Conservation (phyloP, 2,888 invertebrate species). For the Drosophila quinaria region DNA sequence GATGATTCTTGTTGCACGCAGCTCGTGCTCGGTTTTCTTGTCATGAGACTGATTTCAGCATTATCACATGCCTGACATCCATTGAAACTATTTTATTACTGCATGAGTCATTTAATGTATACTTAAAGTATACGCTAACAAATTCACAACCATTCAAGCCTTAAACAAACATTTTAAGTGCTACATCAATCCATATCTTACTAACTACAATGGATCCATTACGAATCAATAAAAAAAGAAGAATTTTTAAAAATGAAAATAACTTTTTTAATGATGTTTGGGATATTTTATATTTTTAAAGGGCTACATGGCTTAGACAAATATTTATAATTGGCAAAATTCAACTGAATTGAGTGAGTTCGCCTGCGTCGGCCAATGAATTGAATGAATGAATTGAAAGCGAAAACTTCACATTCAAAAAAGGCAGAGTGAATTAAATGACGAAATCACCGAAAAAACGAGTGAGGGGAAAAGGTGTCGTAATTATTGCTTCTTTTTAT, state of each 20-base stretch:
- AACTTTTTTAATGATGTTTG: neutral
- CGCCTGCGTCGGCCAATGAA: no score
- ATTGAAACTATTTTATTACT: slow-evolving; percentile 1
- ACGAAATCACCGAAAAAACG: no score
- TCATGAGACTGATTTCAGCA: slow-evolving; percentile 2
- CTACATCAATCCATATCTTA: slow-evolving; percentile 10
- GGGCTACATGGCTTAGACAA: neutral
- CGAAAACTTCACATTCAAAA: no score
- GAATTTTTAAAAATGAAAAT: neutral
- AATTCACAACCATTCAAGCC: slow-evolving; percentile 10
- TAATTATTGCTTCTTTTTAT: no score
- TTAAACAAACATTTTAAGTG: slow-evolving; percentile 23
- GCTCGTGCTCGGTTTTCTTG: neutral
- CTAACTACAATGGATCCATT: slow-evolving; percentile 15
- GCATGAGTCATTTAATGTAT: slow-evolving; percentile 3
- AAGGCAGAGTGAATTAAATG: no score
- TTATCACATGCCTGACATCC: neutral
- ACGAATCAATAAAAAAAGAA: slow-evolving; percentile 6
- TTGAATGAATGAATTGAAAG: no score
- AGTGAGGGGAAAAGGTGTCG: no score
- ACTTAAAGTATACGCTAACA: slow-evolving; percentile 8
- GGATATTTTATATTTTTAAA: neutral
- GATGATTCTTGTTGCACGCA: neutral
- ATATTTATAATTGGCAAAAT: neutral
- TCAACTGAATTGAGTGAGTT: no score